phyloP scores from a whole-genome alignment of 2,113 vertebrate genomes.

The Pimephales promelas region DNA sequence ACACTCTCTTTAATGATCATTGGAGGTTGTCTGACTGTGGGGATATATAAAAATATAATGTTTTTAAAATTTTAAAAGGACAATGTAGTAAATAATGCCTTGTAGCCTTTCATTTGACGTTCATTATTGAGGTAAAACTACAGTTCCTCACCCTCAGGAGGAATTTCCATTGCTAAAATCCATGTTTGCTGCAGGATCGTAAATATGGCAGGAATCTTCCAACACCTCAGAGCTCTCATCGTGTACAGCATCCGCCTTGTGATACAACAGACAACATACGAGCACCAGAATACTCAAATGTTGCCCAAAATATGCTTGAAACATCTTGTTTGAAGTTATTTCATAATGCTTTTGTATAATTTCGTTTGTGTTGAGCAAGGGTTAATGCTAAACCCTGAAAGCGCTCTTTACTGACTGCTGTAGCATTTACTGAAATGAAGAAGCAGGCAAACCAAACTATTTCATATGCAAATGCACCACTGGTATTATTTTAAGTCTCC shows the following conservation, averaged over 20 bases:
- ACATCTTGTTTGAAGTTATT: background rate
- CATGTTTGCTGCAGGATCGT: constrained; percentile 76
- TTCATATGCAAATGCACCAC: background rate
- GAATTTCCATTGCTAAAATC: constrained; percentile 82
- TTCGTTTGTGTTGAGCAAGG: background rate
- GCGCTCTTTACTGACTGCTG: background rate
- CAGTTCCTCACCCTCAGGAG: constrained; percentile 84
- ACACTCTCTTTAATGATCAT: constrained; percentile 93
- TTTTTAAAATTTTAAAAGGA: background rate
- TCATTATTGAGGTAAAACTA: background rate
- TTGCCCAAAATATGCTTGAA: background rate
- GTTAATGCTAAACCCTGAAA: background rate
- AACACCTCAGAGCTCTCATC: constrained; percentile 75
- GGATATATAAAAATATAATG: background rate
- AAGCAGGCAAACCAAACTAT: background rate
- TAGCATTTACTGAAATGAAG: background rate
- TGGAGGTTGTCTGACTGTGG: constrained; percentile 90
- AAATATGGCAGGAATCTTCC: constrained; percentile 55
- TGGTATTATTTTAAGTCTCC: background rate
- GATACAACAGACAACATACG: constrained; percentile 7
- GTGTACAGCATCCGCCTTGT: constrained; percentile 57
- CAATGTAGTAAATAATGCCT: background rate
- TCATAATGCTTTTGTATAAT: background rate
- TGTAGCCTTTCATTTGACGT: too few species aligned
- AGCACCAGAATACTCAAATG: background rate